These are phyloP conservation scores for Philaethria dido DNA, from an alignment of 2,888 invertebrate genomes.

Conservation along the genomic window DNA sequence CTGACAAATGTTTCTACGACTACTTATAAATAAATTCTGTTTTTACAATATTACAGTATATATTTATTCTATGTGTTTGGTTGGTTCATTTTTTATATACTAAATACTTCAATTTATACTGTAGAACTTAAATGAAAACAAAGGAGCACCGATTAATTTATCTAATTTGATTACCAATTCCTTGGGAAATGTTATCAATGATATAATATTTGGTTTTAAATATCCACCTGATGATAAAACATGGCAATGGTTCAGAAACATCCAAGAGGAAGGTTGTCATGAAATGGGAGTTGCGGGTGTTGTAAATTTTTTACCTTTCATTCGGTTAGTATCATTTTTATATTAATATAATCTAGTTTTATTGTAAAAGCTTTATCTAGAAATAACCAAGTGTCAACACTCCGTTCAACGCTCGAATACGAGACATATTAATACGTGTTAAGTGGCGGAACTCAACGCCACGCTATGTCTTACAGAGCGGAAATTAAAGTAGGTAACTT, in stretches of 20 bases:
- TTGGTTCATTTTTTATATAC: too few relatives aligned
- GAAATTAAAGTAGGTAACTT: too few relatives aligned
- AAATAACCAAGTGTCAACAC: too few relatives aligned
- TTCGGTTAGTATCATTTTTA: constrained; percentile 81
- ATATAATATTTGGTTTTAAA: constrained; percentile 89
- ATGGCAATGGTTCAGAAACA: constrained; percentile 90
- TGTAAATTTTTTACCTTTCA: constrained; percentile 92
- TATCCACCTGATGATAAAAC: constrained; percentile 87
- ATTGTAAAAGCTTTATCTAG: too few relatives aligned
- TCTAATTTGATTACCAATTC: constrained; percentile 85
- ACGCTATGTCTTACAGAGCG: too few relatives aligned
- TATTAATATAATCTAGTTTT: neutral
- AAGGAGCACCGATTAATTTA: constrained; percentile 74
- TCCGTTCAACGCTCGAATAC: too few relatives aligned
- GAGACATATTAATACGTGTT: too few relatives aligned
- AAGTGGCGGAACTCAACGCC: too few relatives aligned
- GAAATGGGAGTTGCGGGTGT: constrained; percentile 92
- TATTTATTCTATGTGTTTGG: neutral
- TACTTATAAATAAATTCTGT: constrained; percentile 54
- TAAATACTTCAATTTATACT: constrained; percentile 31
- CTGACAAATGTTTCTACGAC: constrained; percentile 56
- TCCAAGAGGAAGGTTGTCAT: constrained; percentile 93
- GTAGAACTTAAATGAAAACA: constrained; percentile 62
- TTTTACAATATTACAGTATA: constrained; percentile 40
- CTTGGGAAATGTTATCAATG: constrained; percentile 90